Base-by-base conservation (phyloP, 2,797 vertebrate genomes). In the Peromyscus aztecus region DNA sequence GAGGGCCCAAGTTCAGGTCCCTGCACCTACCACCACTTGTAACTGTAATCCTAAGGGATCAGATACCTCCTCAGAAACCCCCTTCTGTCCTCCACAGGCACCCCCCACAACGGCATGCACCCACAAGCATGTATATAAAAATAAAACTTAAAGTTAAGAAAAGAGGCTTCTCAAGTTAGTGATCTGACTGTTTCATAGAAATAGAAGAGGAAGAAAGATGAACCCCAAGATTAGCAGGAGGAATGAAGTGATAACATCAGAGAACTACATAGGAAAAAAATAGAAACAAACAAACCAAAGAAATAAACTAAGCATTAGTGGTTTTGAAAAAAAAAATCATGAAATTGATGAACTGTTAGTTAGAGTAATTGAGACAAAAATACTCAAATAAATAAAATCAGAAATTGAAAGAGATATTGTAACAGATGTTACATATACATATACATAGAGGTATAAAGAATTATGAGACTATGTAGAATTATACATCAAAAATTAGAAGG, bases 221-320 rank as follows among this genome's bases (percentile, higher is more conserved):
- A 96, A 87, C 29, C 37, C 82, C 27, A 40, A 78, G 24, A 77
- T 78, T 86, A 76, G 55, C 89, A 55, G 76, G 83, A 37, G 46
- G 84, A 88, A 34, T 65, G 52, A 61, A 93, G 83, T 89, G 87
- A 91, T 90, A 59, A 94, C 84, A 75, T 84, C 67, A 87, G 43
- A 94, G 55, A 95, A 91, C 80, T 65, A 96, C 89, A 78, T 12
- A 67, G 90, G 90, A 89, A 27, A 61, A 81, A 89, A 46, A 89
- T 55, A 69, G 77, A 61, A 91, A 61, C 73, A 52, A 69, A 69
- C 31, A 55, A 90, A 71, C 37, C 57, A 63, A 13, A 84, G 16
- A 84, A 37, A 40, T 27, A 94, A 94, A 67, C 77, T 61, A 2
- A 84, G 43, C 19, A 3, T 77, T 92, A 43, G 23, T 21, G 2